phyloP scores from a whole-genome alignment of 2,888 invertebrate species.

The Leptinotarsa peninsularis region DNA sequence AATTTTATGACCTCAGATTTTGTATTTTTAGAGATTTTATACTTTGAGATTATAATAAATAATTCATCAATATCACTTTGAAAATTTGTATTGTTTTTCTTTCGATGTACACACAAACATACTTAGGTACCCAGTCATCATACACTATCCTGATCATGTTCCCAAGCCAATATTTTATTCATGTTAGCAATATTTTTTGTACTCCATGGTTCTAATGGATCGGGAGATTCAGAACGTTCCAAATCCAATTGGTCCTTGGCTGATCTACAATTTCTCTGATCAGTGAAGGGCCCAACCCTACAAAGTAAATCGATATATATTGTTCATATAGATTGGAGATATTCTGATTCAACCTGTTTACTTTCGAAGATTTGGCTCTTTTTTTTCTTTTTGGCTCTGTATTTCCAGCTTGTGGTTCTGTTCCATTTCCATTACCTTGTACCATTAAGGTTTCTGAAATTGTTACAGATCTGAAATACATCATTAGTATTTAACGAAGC shows the following conservation, averaged over 20 bases:
- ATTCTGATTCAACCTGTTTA: slow-evolving; percentile 58
- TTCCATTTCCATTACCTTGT: slow-evolving; percentile 59
- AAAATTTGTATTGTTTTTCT: neutral
- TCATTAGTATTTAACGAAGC: neutral
- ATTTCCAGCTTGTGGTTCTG: slow-evolving; percentile 56
- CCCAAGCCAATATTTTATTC: slow-evolving; percentile 78
- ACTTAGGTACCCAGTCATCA: slow-evolving; percentile 53
- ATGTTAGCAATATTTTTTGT: slow-evolving; percentile 77
- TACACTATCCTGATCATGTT: slow-evolving; percentile 69
- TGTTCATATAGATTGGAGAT: neutral
- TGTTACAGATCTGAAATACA: slow-evolving; percentile 47
- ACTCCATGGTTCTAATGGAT: slow-evolving; percentile 81
- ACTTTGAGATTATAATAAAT: slow-evolving; percentile 17
- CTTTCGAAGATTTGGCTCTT: slow-evolving; percentile 62
- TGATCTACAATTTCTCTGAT: slow-evolving; percentile 64
- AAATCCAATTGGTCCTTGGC: slow-evolving; percentile 59
- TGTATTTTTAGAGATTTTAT: slow-evolving; percentile 13
- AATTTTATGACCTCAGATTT: slow-evolving; percentile 20
- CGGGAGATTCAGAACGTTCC: slow-evolving; percentile 66
- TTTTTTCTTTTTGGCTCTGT: slow-evolving; percentile 57
- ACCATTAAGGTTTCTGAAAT: slow-evolving; percentile 52
- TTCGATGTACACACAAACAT: neutral
- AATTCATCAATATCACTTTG: neutral
- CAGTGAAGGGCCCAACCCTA: slow-evolving; percentile 68
- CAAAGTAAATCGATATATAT: slow-evolving; percentile 42